Evolutionary conservation across 2,797 vertebrate genomes (phyloP).

Genomic region (Ibycter americanus): DNA sequence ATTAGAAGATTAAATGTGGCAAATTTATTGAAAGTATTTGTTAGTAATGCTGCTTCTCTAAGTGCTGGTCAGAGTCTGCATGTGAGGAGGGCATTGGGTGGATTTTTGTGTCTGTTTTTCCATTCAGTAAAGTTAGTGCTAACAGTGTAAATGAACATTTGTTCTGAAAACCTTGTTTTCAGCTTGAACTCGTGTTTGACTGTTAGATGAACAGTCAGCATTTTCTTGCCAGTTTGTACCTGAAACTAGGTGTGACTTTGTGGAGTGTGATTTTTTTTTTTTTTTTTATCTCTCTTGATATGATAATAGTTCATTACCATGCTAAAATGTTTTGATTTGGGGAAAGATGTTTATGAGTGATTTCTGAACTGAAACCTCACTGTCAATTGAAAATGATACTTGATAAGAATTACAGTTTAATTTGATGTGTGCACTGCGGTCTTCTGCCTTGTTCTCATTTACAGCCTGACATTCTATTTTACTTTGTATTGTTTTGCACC

Average conservation of each 20-base stretch:
- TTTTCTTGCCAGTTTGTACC: background rate
- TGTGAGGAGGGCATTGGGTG: background rate
- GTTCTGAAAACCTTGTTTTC: background rate
- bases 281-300: background rate
- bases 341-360: background rate
- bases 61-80: background rate
- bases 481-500: background rate
- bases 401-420: background rate
- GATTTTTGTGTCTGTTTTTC: background rate
- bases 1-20: background rate
- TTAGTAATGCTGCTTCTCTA: background rate
- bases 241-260: background rate
- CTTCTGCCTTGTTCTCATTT: background rate
- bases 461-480: background rate
- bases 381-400: background rate
- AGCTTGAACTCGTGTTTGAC: background rate
- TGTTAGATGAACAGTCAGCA: background rate
- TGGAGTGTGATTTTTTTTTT: fast-evolving
- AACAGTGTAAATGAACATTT: background rate
- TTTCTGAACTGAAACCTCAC: background rate
- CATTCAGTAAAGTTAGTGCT: background rate
- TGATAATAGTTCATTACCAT: background rate
- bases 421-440: background rate
- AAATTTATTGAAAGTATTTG: background rate
- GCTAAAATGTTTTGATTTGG: background rate